Evolutionary conservation across 2,888 invertebrate species (phyloP), one percentile per base, ranked within the genome.

Genomic region (Protophormia terraenovae): DNA sequence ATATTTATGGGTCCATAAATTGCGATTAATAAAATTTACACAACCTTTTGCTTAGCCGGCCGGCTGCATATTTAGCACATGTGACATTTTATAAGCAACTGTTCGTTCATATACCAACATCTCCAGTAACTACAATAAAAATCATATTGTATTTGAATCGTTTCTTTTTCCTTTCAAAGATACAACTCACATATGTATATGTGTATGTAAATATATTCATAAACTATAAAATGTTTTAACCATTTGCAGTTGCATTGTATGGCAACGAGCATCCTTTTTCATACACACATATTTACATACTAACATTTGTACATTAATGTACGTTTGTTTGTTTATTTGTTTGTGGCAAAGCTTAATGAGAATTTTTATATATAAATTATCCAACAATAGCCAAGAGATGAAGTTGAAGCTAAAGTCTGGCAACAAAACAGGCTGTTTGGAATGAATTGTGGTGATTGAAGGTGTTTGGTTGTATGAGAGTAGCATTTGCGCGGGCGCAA

Each of bases 1-100:
- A 83, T 71, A 91, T 91, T 91, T 91, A 91, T 91, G 91, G 88
- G 89, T 89, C 89, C 91, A 92, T 92, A 91, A 91, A 91, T 91
- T 92, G 90, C 89, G 91, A 91, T 92, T 92, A 91, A 92, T 92
- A 92, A 92, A 91, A 92, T 92, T 91, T 91, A 88, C 87, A 86
- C 87, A 88, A 83, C 78, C 85, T 85, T 83, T 85, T 85, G 73
- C 85, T 83, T 79, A 75, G 75, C 75, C 78, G 78, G 58, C 78
- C 71, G 82, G 78, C 78, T 85, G 85, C 78, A 82, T 85, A 83
- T 85, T 82, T 83, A 85, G 83, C 85, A 85, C 78, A 83, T 83
- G 83, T 85, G 85, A 85, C 85, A 85, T 79, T 85, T 85, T 71
- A 66, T 71, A 79, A 79, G 82, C 83, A 85, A 85, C 82, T 75